phyloP scores from a whole-genome alignment of 2,888 invertebrate species.

The Oligia strigilis region DNA sequence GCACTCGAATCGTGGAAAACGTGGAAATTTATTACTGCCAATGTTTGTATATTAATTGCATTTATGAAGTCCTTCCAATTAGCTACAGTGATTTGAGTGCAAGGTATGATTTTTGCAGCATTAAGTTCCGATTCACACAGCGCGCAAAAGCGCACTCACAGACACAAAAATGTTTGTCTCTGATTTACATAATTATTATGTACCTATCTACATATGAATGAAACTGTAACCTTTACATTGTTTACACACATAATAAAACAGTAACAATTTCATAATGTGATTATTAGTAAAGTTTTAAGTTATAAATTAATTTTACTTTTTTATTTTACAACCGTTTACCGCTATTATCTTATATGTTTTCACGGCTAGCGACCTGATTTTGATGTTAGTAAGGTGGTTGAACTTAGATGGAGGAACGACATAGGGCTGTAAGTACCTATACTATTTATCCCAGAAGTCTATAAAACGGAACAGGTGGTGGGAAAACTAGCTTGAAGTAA shows the following conservation, averaged over 20 bases:
- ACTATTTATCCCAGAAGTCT: not conserved
- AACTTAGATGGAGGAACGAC: not conserved
- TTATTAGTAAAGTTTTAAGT: constrained; percentile 32
- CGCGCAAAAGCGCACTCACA: not conserved
- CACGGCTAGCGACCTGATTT: not conserved
- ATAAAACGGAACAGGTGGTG: not conserved
- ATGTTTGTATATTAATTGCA: not conserved
- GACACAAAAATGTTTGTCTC: not conserved
- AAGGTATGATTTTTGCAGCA: too few relatives aligned
- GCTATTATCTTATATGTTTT: not conserved
- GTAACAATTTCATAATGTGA: not conserved
- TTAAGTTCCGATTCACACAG: not conserved
- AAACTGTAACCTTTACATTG: constrained; percentile 2
- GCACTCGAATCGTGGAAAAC: not conserved
- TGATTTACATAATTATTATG: not conserved
- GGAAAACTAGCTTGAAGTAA: too few relatives aligned
- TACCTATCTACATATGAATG: not conserved
- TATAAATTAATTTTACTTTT: not conserved
- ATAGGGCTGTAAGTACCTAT: not conserved
- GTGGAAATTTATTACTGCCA: not conserved
- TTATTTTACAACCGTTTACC: not conserved
- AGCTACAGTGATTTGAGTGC: not conserved
- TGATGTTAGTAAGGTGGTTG: not conserved
- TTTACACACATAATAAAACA: not conserved
- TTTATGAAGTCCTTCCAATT: not conserved